Conservation (phyloP, 2,113 vertebrate genomes). For the Macquaria ambigua region DNA sequence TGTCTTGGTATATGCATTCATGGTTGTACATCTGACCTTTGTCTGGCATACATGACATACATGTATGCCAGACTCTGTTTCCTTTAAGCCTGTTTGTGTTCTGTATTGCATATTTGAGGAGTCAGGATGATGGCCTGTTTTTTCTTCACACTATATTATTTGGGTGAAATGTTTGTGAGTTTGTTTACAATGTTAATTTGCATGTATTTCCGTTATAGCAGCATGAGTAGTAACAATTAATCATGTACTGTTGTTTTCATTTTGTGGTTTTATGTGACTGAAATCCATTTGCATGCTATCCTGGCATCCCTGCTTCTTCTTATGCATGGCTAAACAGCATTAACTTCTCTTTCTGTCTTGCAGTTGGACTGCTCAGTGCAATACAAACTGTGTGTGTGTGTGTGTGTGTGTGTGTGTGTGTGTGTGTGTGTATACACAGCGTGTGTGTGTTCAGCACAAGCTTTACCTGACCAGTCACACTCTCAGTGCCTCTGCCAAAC, state of each 20-base stretch:
- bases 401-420: slow-evolving; percentile 9
- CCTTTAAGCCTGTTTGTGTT: slow-evolving; percentile 16
- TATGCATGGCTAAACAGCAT: slow-evolving; percentile 49
- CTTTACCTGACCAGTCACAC: slow-evolving; percentile 70
- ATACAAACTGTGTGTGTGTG: background rate
- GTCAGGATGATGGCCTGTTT: slow-evolving; percentile 2
- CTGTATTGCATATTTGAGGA: slow-evolving; percentile 20
- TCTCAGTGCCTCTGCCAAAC: slow-evolving; percentile 80
- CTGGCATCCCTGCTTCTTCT: background rate
- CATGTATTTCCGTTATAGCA: slow-evolving; percentile 30
- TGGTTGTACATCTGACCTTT: slow-evolving; percentile 41
- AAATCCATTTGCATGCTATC: slow-evolving; percentile 35
- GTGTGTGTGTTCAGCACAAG: slow-evolving; percentile 58
- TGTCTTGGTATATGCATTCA: slow-evolving; percentile 53
- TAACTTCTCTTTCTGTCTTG: slow-evolving; percentile 16
- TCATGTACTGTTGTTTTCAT: slow-evolving; percentile 9
- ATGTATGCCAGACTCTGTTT: slow-evolving; percentile 38
- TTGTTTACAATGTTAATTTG: slow-evolving; percentile 32
- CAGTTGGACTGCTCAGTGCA: slow-evolving; percentile 27
- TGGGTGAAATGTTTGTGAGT: background rate
- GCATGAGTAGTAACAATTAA: slow-evolving; percentile 34
- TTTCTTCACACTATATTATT: background rate
- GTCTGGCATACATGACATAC: slow-evolving; percentile 17
- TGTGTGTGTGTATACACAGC: background rate
- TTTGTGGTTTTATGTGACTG: slow-evolving; percentile 41